Evolutionary conservation across 1,140 invertebrate species (phyloP).

Genomic region (Drosophila lacteicornis): DNA sequence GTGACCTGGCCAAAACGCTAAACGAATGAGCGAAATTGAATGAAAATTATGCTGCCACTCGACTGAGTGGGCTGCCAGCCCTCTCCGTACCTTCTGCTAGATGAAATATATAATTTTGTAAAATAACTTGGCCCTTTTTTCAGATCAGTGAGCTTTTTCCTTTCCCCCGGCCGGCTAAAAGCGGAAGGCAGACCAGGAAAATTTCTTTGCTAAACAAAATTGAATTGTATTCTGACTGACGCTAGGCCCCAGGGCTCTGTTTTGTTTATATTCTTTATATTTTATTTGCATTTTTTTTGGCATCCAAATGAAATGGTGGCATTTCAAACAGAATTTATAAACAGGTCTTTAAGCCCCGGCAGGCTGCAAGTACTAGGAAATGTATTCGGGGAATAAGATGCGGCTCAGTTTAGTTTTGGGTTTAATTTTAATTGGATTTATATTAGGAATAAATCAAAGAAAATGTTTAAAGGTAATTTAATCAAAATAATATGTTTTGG

Average conservation of each 20-base stretch:
- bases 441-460: not conserved
- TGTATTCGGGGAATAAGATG: not conserved
- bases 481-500: no score
- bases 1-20: constrained; percentile 36
- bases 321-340: constrained; percentile 43
- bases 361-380: not conserved
- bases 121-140: constrained; percentile 80
- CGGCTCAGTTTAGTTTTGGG: no score
- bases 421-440: not conserved
- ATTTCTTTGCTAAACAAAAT: constrained; percentile 70
- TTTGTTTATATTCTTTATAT: constrained; percentile 41
- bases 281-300: constrained; percentile 22
- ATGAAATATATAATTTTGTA: constrained; percentile 73
- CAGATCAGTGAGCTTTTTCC: constrained; percentile 77
- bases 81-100: constrained; percentile 45
- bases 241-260: constrained; percentile 40
- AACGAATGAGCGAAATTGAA: constrained; percentile 79
- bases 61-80: constrained; percentile 40
- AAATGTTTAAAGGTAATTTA: not conserved
- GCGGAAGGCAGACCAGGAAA: constrained; percentile 7
- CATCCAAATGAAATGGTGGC: constrained; percentile 51
- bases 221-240: constrained; percentile 77
- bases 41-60: constrained; percentile 79
- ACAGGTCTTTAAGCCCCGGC: constrained; percentile 20
- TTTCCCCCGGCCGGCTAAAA: not conserved